Evolutionary conservation across 1,140 invertebrate species (phyloP).

Genomic region (Halictus rubicundus): DNA sequence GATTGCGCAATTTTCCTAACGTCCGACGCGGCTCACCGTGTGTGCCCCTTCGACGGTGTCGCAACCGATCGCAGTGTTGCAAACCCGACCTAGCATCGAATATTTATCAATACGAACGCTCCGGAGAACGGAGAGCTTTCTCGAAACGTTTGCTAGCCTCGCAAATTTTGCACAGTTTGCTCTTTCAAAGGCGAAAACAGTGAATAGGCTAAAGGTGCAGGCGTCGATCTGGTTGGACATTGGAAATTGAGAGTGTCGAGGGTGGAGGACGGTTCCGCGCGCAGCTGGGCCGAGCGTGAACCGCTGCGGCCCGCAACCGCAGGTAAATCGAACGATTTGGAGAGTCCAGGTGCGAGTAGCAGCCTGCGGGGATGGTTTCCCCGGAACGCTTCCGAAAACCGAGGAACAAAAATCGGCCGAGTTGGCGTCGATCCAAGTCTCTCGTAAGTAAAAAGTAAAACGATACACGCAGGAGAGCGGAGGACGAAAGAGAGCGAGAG

Average conservation of each 20-base stretch:
- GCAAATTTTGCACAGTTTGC: too few relatives aligned
- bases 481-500: background rate
- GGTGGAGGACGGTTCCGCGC: background rate
- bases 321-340: slow-evolving; percentile 18
- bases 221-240: too few relatives aligned
- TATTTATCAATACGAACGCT: too few relatives aligned
- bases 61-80: too few relatives aligned
- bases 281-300: slow-evolving; percentile 15
- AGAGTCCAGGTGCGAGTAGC: slow-evolving; percentile 22
- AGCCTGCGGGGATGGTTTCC: background rate
- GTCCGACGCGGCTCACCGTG: too few relatives aligned
- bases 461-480: slow-evolving; percentile 1
- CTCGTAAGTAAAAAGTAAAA: slow-evolving; percentile 18
- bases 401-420: slow-evolving; percentile 23
- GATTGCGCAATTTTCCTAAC: background rate
- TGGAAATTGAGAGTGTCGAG: background rate
- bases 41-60: too few relatives aligned
- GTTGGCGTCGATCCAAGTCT: slow-evolving; percentile 34
- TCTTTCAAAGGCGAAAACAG: too few relatives aligned
- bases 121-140: too few relatives aligned
- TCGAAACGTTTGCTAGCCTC: too few relatives aligned
- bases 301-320: background rate
- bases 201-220: too few relatives aligned
- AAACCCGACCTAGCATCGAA: too few relatives aligned
- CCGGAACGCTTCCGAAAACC: background rate